Evolutionary conservation across 2,113 vertebrate species (phyloP).

Genomic region (Seriola quinqueradiata): DNA sequence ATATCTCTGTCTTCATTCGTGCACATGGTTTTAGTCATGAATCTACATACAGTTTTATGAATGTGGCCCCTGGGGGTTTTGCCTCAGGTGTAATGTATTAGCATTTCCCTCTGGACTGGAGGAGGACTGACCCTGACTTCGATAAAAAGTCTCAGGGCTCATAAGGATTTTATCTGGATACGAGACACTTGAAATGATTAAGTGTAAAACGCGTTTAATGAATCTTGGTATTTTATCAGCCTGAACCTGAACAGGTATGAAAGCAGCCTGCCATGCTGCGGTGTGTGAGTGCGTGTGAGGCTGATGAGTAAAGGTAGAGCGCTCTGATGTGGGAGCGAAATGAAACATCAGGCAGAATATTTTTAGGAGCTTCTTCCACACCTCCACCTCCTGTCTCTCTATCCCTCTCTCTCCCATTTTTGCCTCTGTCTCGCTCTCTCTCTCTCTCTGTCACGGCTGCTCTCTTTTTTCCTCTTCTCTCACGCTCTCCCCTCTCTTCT

Average conservation of each 20-base stretch:
- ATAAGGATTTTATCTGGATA: no score
- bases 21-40: no score
- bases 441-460: constrained; percentile 33
- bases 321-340: constrained; percentile 60
- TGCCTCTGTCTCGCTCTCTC: constrained; percentile 4
- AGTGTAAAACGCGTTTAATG: not conserved
- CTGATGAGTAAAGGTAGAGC: constrained; percentile 13
- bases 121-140: no score
- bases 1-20: no score
- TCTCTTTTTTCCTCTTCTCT: constrained; percentile 12
- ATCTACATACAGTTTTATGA: no score
- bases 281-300: not conserved
- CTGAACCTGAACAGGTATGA: not conserved
- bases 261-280: not conserved
- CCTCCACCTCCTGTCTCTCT: constrained; percentile 52
- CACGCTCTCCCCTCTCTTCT: constrained; percentile 16
- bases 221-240: not conserved
- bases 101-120: no score
- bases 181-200: not conserved
- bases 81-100: no score
- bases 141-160: no score
- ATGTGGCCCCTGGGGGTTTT: no score
- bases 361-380: constrained; percentile 74
- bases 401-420: constrained; percentile 30
- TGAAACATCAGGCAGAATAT: constrained; percentile 75